phyloP scores from a whole-genome alignment of 2,113 vertebrate species.

The Cyprinus carpio region DNA sequence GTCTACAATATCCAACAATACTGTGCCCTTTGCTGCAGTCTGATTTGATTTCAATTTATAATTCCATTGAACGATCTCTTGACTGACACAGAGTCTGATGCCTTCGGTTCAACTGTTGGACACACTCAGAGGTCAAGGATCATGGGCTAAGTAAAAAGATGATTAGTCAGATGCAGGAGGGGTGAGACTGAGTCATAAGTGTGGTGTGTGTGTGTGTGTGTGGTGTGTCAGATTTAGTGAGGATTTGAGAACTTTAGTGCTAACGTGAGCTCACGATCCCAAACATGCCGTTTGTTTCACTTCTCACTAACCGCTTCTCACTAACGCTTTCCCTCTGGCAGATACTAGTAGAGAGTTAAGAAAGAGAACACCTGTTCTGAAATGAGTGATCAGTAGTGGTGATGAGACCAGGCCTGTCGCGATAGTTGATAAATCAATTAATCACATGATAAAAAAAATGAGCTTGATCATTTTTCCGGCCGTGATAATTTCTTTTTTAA shows the following conservation, averaged over 20 bases:
- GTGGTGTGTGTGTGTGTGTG: constrained; percentile 4
- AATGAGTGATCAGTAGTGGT: neutral
- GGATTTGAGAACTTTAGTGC: neutral
- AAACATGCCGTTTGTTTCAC: neutral
- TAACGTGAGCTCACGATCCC: neutral
- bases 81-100: neutral
- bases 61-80: neutral
- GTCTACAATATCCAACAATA: too few relatives aligned
- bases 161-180: neutral
- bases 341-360: neutral
- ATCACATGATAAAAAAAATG: too few relatives aligned
- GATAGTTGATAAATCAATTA: too few relatives aligned
- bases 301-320: neutral
- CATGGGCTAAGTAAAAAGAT: neutral
- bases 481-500: too few relatives aligned
- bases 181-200: neutral
- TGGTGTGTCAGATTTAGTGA: neutral
- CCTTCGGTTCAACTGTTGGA: neutral
- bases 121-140: neutral
- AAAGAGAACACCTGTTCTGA: neutral
- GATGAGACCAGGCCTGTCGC: neutral
- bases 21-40: too few relatives aligned
- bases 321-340: neutral
- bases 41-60: too few relatives aligned
- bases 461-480: too few relatives aligned